These are phyloP conservation scores for Dallia pectoralis DNA, from an alignment of 2,797 vertebrate genomes.

Conservation along the genomic window DNA sequence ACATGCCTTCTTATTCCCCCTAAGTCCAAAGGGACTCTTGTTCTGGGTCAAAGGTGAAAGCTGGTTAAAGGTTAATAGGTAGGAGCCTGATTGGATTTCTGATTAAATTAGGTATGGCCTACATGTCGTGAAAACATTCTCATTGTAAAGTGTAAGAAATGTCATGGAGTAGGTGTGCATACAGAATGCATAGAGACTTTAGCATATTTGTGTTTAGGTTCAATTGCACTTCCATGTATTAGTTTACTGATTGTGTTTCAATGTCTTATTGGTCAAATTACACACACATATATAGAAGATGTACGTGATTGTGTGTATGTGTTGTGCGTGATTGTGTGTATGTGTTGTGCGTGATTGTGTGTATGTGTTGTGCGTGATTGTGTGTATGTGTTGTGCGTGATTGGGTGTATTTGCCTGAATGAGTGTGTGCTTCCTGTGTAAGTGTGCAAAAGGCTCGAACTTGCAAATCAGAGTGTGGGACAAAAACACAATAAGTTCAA, in stretches of 20 bases:
- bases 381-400: constrained; percentile 13
- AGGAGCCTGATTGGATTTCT: constrained; percentile 39
- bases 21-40: constrained; percentile 36
- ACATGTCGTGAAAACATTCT: constrained; percentile 53
- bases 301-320: too few species aligned
- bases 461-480: too few species aligned
- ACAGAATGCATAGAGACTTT: not conserved
- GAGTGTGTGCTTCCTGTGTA: too few species aligned
- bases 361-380: constrained; percentile 18
- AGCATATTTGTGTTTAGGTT: not conserved
- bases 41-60: constrained; percentile 51
- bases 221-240: not conserved
- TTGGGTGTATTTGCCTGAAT: too few species aligned
- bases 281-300: too few species aligned
- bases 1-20: constrained; percentile 37
- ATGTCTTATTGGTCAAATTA: not conserved
- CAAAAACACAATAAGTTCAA: too few species aligned
- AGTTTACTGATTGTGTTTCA: not conserved
- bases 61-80: constrained; percentile 53
- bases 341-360: constrained; percentile 50
- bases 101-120: constrained; percentile 49
- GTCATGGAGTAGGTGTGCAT: not conserved
- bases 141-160: constrained; percentile 7
- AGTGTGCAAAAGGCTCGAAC: too few species aligned
- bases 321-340: constrained; percentile 1